A percentile compares a stretch with the other conserved stretches of the same genome.
phyloP scores from a whole-genome alignment of 2,888 invertebrate genomes.

The Xylota sylvarum region DNA sequence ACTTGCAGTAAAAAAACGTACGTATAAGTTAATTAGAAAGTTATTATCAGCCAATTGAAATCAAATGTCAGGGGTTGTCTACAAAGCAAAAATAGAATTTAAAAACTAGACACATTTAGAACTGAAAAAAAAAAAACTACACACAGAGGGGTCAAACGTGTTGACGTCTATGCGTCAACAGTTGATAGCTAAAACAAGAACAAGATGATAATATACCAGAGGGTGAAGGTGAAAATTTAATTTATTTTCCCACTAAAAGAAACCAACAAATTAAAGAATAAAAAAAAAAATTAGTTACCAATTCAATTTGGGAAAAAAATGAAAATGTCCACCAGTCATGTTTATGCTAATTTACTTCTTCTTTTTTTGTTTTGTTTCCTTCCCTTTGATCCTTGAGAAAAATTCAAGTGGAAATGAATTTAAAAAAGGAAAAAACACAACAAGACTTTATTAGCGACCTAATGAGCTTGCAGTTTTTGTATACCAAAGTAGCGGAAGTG shows the following conservation, averaged over 20 bases:
- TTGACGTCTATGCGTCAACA: constrained; percentile 3
- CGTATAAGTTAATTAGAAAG: constrained; percentile 52
- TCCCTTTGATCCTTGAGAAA: constrained; percentile 6
- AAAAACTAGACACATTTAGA: neutral
- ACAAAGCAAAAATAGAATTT: neutral
- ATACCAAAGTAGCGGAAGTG: neutral
- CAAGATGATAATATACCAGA: neutral
- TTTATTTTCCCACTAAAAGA: neutral
- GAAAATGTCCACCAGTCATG: constrained; percentile 30
- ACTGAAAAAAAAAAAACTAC: neutral
- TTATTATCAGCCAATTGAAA: constrained; percentile 60
- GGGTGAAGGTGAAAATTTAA: constrained; percentile 4
- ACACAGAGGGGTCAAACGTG: constrained; percentile 17
- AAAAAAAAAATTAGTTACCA: neutral
- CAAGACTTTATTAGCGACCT: neutral
- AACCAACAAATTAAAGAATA: constrained; percentile 11
- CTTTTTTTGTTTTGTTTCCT: constrained; percentile 1
- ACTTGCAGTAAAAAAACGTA: neutral
- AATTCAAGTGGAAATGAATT: neutral
- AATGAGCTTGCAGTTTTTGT: neutral
- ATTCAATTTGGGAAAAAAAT: neutral
- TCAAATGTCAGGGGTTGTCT: constrained; percentile 41
- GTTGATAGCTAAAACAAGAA: neutral
- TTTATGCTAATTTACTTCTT: constrained; percentile 1
- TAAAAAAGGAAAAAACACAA: neutral